Percentiles rank a stretch among this genome's conserved stretches.
phyloP scores from a whole-genome alignment of 2,888 invertebrate species.

The Drosophila robusta region DNA sequence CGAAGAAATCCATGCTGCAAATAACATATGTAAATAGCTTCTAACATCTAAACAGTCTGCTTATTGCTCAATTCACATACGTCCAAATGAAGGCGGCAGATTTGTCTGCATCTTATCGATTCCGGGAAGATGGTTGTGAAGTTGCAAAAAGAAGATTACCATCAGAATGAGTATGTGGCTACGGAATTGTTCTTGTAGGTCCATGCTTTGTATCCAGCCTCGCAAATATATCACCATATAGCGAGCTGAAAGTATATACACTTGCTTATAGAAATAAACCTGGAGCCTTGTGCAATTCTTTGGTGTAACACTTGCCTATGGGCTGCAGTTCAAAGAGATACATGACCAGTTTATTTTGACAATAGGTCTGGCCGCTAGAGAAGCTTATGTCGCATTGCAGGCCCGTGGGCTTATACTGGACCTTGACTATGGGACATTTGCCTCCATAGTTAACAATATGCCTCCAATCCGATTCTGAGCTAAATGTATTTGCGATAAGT shows the following conservation, averaged over 20 bases:
- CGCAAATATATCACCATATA: slow-evolving; percentile 34
- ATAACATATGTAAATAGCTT: no score
- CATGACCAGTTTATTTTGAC: slow-evolving; percentile 31
- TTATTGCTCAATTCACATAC: slow-evolving; percentile 18
- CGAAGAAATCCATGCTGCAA: slow-evolving; percentile 4
- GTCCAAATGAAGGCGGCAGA: not conserved
- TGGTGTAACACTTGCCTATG: slow-evolving; percentile 12
- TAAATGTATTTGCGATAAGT: not conserved
- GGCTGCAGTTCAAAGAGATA: slow-evolving; percentile 44
- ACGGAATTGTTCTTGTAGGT: not conserved
- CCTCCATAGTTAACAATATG: accelerated
- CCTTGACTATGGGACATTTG: slow-evolving; percentile 17
- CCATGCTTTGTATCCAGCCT: slow-evolving; percentile 3
- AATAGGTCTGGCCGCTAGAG: not conserved
- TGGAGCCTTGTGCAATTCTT: not conserved
- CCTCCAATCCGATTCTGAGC: not conserved
- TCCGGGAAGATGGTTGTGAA: slow-evolving; percentile 10
- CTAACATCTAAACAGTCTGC: no score
- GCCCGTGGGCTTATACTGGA: not conserved
- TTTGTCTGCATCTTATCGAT: slow-evolving; percentile 8
- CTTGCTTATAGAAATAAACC: not conserved
- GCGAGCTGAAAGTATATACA: slow-evolving; percentile 20
- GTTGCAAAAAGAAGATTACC: slow-evolving; percentile 43
- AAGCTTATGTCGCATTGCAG: slow-evolving; percentile 33
- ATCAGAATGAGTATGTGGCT: slow-evolving; percentile 30